phyloP scores from a whole-genome alignment of 2,888 invertebrate species.

The Clusia tigrina region DNA sequence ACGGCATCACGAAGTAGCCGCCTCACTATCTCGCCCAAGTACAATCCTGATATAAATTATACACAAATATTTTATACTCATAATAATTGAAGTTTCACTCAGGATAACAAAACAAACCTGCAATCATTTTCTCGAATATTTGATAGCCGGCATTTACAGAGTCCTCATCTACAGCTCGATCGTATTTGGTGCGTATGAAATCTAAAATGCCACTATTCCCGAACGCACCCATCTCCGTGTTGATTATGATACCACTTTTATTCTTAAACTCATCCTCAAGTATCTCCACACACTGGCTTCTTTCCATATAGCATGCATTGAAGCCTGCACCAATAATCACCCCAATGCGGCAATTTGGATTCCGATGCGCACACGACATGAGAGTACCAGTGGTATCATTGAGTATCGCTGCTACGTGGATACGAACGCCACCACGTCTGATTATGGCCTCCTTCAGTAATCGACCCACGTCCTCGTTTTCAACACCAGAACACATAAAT shows the following conservation, averaged over 20 bases:
- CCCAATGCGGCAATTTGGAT: slow-evolving; percentile 79
- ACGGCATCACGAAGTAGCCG: slow-evolving; percentile 81
- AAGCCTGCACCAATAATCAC: slow-evolving; percentile 81
- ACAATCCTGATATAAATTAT: too few relatives aligned
- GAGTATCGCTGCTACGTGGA: slow-evolving; percentile 86
- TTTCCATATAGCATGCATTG: slow-evolving; percentile 88
- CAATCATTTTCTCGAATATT: slow-evolving; percentile 96
- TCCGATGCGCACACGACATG: slow-evolving; percentile 87
- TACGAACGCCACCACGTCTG: slow-evolving; percentile 79
- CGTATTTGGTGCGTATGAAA: slow-evolving; percentile 83
- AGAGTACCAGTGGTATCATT: slow-evolving; percentile 94
- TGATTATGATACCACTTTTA: slow-evolving; percentile 77
- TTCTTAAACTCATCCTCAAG: slow-evolving; percentile 69
- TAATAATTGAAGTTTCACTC: background rate
- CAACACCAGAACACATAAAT: slow-evolving; percentile 88
- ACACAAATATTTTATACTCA: too few relatives aligned
- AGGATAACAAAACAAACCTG: slow-evolving; percentile 56
- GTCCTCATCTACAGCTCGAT: slow-evolving; percentile 79
- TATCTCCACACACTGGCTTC: slow-evolving; percentile 78
- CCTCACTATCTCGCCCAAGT: slow-evolving; percentile 93
- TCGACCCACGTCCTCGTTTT: slow-evolving; percentile 86
- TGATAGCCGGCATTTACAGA: slow-evolving; percentile 86
- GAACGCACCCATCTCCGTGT: slow-evolving; percentile 97
- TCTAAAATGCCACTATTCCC: slow-evolving; percentile 89
- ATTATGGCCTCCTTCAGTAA: slow-evolving; percentile 84